phyloP scores from a whole-genome alignment of 2,113 vertebrate genomes.

The Calypte anna region DNA sequence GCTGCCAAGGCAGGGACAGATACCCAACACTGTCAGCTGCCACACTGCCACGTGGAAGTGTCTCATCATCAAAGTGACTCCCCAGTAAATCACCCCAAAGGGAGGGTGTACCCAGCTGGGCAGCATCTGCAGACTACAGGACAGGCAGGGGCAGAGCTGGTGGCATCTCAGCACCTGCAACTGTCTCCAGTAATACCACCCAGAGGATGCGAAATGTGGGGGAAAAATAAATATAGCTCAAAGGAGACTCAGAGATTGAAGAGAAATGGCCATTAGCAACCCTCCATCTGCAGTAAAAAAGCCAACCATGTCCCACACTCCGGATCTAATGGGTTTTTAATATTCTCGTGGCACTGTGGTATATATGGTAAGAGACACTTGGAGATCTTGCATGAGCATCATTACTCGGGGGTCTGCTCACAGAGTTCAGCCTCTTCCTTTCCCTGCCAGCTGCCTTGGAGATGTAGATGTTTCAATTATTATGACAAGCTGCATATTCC shows the following conservation, averaged over 20 bases:
- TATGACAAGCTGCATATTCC: slow-evolving; percentile 51
- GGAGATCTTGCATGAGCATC: slow-evolving; percentile 53
- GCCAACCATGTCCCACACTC: slow-evolving; percentile 41
- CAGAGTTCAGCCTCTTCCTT: slow-evolving; percentile 25
- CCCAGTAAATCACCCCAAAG: background rate
- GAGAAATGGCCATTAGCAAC: slow-evolving; percentile 47
- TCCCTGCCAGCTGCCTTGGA: slow-evolving; percentile 47
- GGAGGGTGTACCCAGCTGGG: background rate
- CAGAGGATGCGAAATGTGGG: background rate
- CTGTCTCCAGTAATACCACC: background rate
- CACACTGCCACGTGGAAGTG: accelerated
- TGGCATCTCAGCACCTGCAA: background rate
- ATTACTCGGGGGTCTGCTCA: slow-evolving; percentile 17
- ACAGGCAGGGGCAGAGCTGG: accelerated
- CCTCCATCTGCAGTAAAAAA: slow-evolving; percentile 28
- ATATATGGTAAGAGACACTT: slow-evolving; percentile 28
- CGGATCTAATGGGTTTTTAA: slow-evolving; percentile 54
- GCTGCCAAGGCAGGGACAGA: accelerated
- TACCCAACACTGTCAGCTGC: accelerated
- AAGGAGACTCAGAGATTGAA: slow-evolving; percentile 36
- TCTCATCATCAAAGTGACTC: background rate
- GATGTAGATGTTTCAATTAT: slow-evolving; percentile 54
- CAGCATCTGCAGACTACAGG: background rate
- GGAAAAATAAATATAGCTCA: slow-evolving; percentile 4
- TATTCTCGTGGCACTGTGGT: slow-evolving; percentile 46